phyloP scores from a whole-genome alignment of 2,113 vertebrate genomes.

The Podiceps cristatus region DNA sequence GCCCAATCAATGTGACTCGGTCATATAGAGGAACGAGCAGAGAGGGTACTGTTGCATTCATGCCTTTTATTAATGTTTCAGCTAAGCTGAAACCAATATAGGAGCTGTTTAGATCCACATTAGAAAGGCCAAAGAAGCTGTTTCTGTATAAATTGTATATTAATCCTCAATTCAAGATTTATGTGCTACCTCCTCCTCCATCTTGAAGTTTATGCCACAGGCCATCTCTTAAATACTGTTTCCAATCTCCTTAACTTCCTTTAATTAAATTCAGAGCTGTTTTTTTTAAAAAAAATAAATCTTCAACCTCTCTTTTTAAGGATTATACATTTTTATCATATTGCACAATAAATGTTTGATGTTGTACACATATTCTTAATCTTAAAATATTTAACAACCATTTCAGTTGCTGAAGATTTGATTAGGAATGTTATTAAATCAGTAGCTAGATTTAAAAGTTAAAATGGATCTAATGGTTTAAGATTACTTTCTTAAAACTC shows the following conservation, averaged over 20 bases:
- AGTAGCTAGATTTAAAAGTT: not conserved
- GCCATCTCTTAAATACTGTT: not conserved
- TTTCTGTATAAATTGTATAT: not conserved
- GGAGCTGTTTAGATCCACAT: not conserved
- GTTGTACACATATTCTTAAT: not conserved
- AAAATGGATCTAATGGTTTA: not conserved
- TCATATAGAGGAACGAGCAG: not conserved
- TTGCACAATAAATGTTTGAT: not conserved
- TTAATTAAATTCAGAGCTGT: not conserved
- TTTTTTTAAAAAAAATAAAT: not conserved
- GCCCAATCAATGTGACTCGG: not conserved
- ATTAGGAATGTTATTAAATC: not conserved
- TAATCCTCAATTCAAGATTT: not conserved
- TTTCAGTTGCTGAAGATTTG: not conserved
- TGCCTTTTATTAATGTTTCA: not conserved
- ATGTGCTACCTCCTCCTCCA: not conserved
- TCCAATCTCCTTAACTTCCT: not conserved
- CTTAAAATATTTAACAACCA: not conserved
- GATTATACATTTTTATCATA: not conserved
- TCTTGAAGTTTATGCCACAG: not conserved
- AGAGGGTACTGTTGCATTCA: not conserved
- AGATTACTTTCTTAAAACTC: not conserved
- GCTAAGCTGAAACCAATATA: not conserved
- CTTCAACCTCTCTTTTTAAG: not conserved
- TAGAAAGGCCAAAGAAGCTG: not conserved